These are phyloP conservation scores for Equus quagga DNA, from an alignment of 2,113 vertebrate genomes.

Conservation along the genomic window DNA sequence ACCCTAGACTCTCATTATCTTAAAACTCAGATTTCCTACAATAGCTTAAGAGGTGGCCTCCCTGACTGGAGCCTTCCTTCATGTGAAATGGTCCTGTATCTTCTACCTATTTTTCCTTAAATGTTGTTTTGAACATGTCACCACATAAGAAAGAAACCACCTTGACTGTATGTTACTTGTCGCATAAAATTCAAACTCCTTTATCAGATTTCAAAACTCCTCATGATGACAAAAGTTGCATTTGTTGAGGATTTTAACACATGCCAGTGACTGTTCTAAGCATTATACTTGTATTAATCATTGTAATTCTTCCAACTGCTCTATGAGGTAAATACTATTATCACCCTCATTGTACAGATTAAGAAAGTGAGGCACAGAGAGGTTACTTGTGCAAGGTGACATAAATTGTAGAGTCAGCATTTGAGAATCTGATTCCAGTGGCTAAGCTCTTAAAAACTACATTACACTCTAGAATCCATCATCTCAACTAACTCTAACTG, in stretches of 20 bases:
- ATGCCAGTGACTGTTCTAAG: neutral
- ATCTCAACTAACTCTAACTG: neutral
- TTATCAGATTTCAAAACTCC: neutral
- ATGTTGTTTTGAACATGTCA: neutral
- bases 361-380: neutral
- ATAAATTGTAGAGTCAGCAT: neutral
- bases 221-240: neutral
- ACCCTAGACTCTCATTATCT: neutral
- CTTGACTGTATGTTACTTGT: neutral
- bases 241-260: neutral
- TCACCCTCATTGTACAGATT: neutral
- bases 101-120: conserved; percentile 9
- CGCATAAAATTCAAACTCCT: neutral
- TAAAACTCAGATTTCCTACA: neutral
- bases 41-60: neutral
- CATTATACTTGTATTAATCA: neutral
- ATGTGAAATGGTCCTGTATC: neutral
- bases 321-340: neutral
- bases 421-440: neutral
- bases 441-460: neutral
- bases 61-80: neutral
- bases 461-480: neutral
- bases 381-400: neutral
- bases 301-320: neutral
- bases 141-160: neutral